Base-by-base conservation (phyloP, 2,113 vertebrate genomes). In the Datnioides undecimradiatus region DNA sequence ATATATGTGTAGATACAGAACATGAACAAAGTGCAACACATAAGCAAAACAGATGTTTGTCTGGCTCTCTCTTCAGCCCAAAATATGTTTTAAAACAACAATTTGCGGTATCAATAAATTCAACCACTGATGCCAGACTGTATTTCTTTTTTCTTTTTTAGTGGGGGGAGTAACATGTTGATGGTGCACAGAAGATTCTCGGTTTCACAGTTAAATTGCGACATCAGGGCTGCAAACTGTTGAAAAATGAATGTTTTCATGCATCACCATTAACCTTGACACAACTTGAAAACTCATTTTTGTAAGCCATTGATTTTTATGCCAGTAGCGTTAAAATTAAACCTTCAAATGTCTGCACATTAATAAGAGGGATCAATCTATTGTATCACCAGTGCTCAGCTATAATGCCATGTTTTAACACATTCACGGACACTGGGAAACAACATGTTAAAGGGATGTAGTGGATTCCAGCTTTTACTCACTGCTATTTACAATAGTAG, bases 201-300 rank as follows among this genome's bases (percentile, higher is more conserved):
- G 0, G 0, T 40, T 83, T 63, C 13, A 63, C 16, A 19, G 60
- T 19, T 57, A 73, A 69, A 81, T 33, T 70, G 51, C 51, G 59
- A 72, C 63, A 83, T 21, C 17, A 45, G 23, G 41, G 70, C 16
- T 73, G 60, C 52, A 74, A 80, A 55, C 5, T 57, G 57, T 67
- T 7, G 1, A 27, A 69, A 83, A 79, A 87, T 76, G 1, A 52
- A 75, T 66, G 49, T 59, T 71, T 76, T 73, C 43, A 83, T 58
- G n/a, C 60, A 86, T 83, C 57, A 85, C 57, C 67, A 87, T 85
- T 57, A 80, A 86, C 51, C 34, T 27, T 82, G 78, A 79, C 81
- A 80, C 34, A 66, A 68, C 38, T 74, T 85, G 68, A 82, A 89
- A 86, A 73, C 48, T 83, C 49, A 76, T 85, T 90, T 90, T 73